Base-by-base conservation (phyloP, 92 coral and sea anemone genomes). In the Zoanthus sociatus region DNA sequence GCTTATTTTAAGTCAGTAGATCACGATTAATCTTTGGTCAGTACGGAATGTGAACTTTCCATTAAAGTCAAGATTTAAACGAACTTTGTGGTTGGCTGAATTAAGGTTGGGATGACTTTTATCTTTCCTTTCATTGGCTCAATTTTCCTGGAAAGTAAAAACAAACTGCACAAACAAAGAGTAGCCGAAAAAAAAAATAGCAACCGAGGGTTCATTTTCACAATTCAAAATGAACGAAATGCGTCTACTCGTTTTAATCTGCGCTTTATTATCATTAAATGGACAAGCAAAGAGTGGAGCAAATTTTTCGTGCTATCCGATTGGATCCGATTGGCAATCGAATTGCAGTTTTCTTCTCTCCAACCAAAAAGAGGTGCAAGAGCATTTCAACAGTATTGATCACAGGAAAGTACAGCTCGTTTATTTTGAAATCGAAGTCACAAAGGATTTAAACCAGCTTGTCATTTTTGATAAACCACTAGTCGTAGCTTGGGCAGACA, bases 401-500 rank as follows among this genome's bases (percentile, higher is more conserved):
- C 46, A 1, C 26, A 26, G 26, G 26, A 26, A 26, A 26, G 26
- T 26, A 26, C 26, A 0, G 26, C 26, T 26, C 26, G 78, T 73
- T 46, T 73, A 73, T 31, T 26, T 73, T 8, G 46, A 46, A 20
- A 7, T 26, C 26, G 0, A 26, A 26, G 26, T 46, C 20, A 73
- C 78, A 73, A 58, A 37, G 26, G 18, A 46, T 44, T 9, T 56
- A 37, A 44, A 73, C 3, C 30, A 5, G 58, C 14, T 10, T 44
- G 26, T 2, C 46, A 7, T 26, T 26, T 26, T 11, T 46, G 17
- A 42, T 3, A 44, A 37, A 44, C 13, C 78, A 45, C 54, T 12
- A 58, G 4, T 73, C 21, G 20, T 73, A 26, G 17, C 78, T 73
- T 73, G 78, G 78, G 17, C 78, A 73, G 7, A 73, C 1, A 73